Evolutionary conservation across 2,797 vertebrate genomes (phyloP).

Genomic region (Pampus argenteus): DNA sequence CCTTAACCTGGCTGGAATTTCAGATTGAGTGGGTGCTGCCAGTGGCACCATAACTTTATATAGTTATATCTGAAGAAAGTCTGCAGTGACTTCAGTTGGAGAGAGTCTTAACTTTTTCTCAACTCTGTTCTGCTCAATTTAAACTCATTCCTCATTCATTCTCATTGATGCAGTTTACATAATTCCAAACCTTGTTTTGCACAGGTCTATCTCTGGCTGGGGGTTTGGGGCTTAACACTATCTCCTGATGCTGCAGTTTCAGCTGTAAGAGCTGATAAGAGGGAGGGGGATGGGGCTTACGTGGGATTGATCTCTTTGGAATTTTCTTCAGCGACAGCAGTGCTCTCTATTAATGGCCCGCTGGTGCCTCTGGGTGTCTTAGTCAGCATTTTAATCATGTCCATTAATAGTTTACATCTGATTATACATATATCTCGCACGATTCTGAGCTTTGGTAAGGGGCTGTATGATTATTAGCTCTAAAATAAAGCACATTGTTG

Average conservation of each 20-base stretch:
- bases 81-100: neutral
- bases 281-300: conserved; percentile 23
- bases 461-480: conserved; percentile 26
- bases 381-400: conserved; percentile 43
- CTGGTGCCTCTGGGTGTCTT: conserved; percentile 40
- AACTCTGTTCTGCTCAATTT: neutral
- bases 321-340: conserved; percentile 53
- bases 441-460: neutral
- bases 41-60: too few relatives aligned
- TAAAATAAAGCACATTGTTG: neutral
- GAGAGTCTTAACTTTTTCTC: neutral
- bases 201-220: conserved; percentile 70
- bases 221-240: conserved; percentile 36
- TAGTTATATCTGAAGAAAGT: neutral
- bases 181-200: conserved; percentile 4
- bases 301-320: conserved; percentile 47
- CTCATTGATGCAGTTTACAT: neutral
- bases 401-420: conserved; percentile 21
- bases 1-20: neutral
- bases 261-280: conserved; percentile 50
- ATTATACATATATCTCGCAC: conserved; percentile 5
- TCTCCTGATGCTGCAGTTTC: conserved; percentile 55
- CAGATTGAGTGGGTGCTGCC: neutral
- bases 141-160: neutral
- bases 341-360: conserved; percentile 51